phyloP scores from a whole-genome alignment of 2,888 invertebrate species.

The Pyrocoelia pectoralis region DNA sequence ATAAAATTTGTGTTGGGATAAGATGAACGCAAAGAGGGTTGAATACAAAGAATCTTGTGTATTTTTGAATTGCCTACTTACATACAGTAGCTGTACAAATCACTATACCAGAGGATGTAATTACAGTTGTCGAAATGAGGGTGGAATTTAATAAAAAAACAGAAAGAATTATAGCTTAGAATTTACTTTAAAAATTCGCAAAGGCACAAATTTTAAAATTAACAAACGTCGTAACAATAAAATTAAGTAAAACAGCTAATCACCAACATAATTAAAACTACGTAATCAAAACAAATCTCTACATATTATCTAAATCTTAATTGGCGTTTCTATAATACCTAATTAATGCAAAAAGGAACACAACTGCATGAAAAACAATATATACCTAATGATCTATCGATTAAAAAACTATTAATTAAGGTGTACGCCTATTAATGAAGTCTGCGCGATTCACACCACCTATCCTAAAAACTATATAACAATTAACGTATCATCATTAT shows the following conservation, averaged over 20 bases:
- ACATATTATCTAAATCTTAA: background rate
- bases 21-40: too few species aligned
- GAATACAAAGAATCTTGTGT: too few species aligned
- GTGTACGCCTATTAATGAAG: conserved; percentile 37
- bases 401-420: conserved; percentile 10
- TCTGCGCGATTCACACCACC: conserved; percentile 34
- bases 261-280: conserved; percentile 29
- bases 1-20: too few species aligned
- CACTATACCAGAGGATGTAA: too few species aligned
- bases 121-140: too few species aligned
- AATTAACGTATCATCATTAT: conserved; percentile 33
- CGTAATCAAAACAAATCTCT: conserved; percentile 15
- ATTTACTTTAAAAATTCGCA: conserved; percentile 49
- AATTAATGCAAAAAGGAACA: conserved; percentile 11
- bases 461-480: conserved; percentile 43
- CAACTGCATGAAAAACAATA: conserved; percentile 16
- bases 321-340: conserved; percentile 13
- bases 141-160: too few species aligned
- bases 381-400: background rate
- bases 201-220: conserved; percentile 52
- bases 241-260: conserved; percentile 36
- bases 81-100: too few species aligned
- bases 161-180: too few species aligned
- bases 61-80: too few species aligned
- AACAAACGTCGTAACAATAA: conserved; percentile 43